phyloP scores from a whole-genome alignment of 2,113 vertebrate genomes.

The Chaetorhynchus papuensis region DNA sequence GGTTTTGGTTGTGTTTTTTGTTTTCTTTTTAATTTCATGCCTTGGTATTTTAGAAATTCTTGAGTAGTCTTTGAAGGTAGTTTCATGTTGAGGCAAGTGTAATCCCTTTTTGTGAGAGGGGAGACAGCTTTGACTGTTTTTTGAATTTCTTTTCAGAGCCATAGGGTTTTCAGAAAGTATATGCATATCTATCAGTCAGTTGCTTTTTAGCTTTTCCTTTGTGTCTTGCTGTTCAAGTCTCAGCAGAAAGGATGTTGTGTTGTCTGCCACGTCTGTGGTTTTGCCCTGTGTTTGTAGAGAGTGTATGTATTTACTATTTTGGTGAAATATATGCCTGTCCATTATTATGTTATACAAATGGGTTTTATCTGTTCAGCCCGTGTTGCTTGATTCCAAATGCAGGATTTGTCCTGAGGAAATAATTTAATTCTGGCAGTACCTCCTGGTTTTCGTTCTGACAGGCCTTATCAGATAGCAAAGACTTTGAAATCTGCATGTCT shows the following conservation, averaged over 20 bases:
- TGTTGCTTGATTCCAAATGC: conserved; percentile 23
- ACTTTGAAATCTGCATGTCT: conserved; percentile 51
- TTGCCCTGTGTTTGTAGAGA: neutral
- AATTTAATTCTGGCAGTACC: conserved; percentile 39
- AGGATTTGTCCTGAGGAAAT: conserved; percentile 53
- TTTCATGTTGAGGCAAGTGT: conserved; percentile 45
- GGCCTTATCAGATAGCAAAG: conserved; percentile 33
- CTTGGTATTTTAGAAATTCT: conserved; percentile 37
- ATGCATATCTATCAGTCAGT: neutral
- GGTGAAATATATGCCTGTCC: conserved; percentile 10
- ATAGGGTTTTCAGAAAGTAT: neutral
- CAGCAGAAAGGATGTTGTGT: conserved; percentile 31
- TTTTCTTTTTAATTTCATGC: neutral
- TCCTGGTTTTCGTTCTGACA: conserved; percentile 52
- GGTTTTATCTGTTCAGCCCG: conserved; percentile 26
- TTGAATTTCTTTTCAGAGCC: neutral
- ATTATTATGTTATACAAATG: conserved; percentile 39
- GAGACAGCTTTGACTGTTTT: conserved; percentile 7
- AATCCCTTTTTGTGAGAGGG: conserved; percentile 15
- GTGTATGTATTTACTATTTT: conserved; percentile 37
- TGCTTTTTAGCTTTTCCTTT: neutral
- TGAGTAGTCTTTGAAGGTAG: conserved; percentile 28
- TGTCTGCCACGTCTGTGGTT: conserved; percentile 16
- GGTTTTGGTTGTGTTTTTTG: neutral
- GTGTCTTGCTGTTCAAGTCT: conserved; percentile 20